phyloP scores from a whole-genome alignment of 2,888 invertebrate species.

The Drosophila borborema region DNA sequence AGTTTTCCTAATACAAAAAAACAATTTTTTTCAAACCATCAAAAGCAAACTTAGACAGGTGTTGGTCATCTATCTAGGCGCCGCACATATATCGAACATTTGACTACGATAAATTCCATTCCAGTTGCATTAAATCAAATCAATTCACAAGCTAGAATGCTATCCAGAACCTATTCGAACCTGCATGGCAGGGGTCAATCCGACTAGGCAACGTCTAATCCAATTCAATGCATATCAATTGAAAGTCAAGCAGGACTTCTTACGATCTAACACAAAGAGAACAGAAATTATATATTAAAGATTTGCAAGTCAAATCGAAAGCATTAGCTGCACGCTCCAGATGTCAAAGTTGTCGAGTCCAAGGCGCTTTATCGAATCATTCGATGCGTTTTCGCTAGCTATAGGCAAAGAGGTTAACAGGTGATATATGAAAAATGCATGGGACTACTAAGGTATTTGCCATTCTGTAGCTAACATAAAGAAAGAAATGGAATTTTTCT shows the following conservation, averaged over 20 bases:
- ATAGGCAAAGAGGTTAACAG: not conserved
- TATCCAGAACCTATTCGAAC: not conserved
- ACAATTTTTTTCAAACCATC: not conserved
- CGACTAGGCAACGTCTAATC: not conserved
- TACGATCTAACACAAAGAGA: not conserved
- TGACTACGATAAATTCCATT: slow-evolving; percentile 3
- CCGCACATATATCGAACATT: not conserved
- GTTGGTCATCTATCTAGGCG: slow-evolving; percentile 9
- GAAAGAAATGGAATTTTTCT: not conserved
- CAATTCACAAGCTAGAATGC: slow-evolving; percentile 1
- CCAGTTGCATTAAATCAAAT: slow-evolving; percentile 1
- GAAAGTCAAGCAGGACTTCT: not conserved
- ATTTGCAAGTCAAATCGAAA: slow-evolving; percentile 31
- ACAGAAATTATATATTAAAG: not conserved
- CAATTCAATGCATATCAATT: not conserved
- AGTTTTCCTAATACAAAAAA: slow-evolving; percentile 44
- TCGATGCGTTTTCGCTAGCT: not conserved
- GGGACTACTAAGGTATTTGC: not conserved
- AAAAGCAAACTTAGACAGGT: not conserved
- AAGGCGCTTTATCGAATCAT: not conserved
- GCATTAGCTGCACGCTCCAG: not conserved
- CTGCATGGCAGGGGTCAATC: not conserved
- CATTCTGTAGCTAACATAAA: not conserved
- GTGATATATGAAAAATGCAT: too few species aligned
- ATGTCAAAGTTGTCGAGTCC: not conserved